Base-by-base conservation (phyloP, 2,797 vertebrate species). In the Siniperca obscura region DNA sequence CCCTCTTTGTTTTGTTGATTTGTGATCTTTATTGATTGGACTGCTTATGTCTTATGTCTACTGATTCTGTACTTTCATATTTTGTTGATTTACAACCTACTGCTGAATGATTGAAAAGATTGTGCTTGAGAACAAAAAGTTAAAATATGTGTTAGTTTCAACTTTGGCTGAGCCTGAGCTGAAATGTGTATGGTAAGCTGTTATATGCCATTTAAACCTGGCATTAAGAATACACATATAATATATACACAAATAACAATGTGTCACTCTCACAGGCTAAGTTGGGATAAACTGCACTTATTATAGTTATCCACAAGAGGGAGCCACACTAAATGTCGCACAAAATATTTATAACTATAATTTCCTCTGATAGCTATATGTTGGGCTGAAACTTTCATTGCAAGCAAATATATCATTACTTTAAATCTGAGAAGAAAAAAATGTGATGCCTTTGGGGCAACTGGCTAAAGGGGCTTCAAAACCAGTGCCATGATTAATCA, bases 231-330 rank as follows among this genome's bases (percentile, higher is more conserved):
- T 38, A 25, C 19, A 70, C 10, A 11, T 30, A 30, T 30, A 3
- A 30, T 30, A 30, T 30, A 30, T 30, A 48, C 1, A 36, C 14
- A 64, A 46, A 27, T 1, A 50, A 2, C 14, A 53, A n/a, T 14
- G 2, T 55, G 25, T 42, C 11, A 34, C 1, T 34, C 11, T 52
- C 9, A 21, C n/a, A 62, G 13, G 8, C 16, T 2, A 2, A 1
- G 7, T 9, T n/a, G 8, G 17, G 6, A 12, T 48, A 10, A 36
- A 44, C 11, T 48, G 42, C 30, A 73, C 3, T 67, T 78, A 19
- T 3, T 9, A 27, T 7, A 17, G 1, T 14, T 76, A 14, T 71
- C 78, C 85, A 87, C 74, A 70, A 81, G 84, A 83, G 67, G 80
- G 69, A 27, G 38, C 46, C 52, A 79, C 2, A 67, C 1, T 25